phyloP scores from a whole-genome alignment of 2,888 invertebrate species.

The Pachliopta kotzebuea region DNA sequence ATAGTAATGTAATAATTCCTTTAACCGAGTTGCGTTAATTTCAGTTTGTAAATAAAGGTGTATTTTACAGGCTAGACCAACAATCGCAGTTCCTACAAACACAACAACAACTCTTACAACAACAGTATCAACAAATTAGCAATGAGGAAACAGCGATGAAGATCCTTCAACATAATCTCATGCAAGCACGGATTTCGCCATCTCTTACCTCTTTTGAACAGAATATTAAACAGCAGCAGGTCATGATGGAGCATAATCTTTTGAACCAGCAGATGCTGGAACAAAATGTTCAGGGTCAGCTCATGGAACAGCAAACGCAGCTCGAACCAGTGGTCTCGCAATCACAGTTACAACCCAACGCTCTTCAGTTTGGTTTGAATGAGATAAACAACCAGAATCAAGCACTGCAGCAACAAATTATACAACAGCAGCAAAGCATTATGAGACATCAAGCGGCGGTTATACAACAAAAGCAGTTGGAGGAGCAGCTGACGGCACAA shows the following conservation, averaged over 20 bases:
- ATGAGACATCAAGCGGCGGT: conserved; percentile 72
- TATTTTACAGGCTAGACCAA: conserved; percentile 59
- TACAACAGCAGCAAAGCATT: conserved; percentile 71
- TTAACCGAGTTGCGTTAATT: conserved; percentile 12
- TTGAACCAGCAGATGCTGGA: conserved; percentile 70
- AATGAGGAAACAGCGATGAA: conserved; percentile 78
- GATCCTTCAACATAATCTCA: conserved; percentile 79
- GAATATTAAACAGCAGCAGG: conserved; percentile 53
- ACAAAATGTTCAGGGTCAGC: conserved; percentile 66
- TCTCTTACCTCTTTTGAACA: conserved; percentile 38
- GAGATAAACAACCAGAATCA: conserved; percentile 72
- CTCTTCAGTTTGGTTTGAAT: conserved; percentile 50
- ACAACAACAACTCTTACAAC: conserved; percentile 75
- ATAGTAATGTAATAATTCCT: background rate
- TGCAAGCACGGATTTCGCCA: conserved; percentile 74
- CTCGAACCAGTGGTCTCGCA: conserved; percentile 53
- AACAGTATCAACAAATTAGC: conserved; percentile 75
- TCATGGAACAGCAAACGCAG: conserved; percentile 62
- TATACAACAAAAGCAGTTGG: conserved; percentile 71
- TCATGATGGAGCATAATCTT: conserved; percentile 57
- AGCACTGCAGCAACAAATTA: conserved; percentile 77
- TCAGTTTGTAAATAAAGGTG: conserved; percentile 18
- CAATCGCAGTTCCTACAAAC: conserved; percentile 70
- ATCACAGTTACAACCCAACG: conserved; percentile 53
- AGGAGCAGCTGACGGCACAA: conserved; percentile 62